A percentile compares a stretch with the other conserved stretches of the same genome.
phyloP scores from a whole-genome alignment of 1,140 invertebrate genomes.

The Agrilus planipennis region DNA sequence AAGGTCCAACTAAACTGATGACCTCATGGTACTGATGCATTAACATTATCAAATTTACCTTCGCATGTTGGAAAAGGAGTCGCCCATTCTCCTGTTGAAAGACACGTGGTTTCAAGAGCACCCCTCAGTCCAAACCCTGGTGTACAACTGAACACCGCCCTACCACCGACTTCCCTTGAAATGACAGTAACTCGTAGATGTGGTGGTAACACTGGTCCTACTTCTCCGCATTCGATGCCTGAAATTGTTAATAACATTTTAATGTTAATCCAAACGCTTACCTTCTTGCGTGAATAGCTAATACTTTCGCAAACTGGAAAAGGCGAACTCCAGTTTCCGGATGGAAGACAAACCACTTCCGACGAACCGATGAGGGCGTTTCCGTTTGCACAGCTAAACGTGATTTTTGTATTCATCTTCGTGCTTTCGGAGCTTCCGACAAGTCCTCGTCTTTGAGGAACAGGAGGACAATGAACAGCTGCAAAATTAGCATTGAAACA shows the following conservation, averaged over 20 bases:
- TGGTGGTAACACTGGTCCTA: slow-evolving; percentile 39
- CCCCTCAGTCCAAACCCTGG: slow-evolving; percentile 68
- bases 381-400: slow-evolving; percentile 70
- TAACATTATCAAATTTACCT: slow-evolving; percentile 39
- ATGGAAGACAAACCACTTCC: slow-evolving; percentile 60
- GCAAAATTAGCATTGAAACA: slow-evolving; percentile 1
- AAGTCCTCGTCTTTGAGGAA: slow-evolving; percentile 55
- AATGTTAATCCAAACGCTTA: not conserved
- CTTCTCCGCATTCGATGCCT: slow-evolving; percentile 66
- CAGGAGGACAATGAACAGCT: slow-evolving; percentile 63
- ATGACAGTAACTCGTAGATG: slow-evolving; percentile 55
- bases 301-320: slow-evolving; percentile 71
- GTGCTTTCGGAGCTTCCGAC: slow-evolving; percentile 56
- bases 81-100: slow-evolving; percentile 69
- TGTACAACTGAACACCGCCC: slow-evolving; percentile 66
- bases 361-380: slow-evolving; percentile 64
- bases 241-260: not conserved
- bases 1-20: no score
- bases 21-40: no score
- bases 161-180: slow-evolving; percentile 61
- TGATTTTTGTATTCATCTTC: slow-evolving; percentile 58
- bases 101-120: slow-evolving; percentile 58
- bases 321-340: slow-evolving; percentile 72
- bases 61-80: slow-evolving; percentile 57
- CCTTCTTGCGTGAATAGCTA: not conserved